These are phyloP conservation scores for Orthosia gothica DNA, from an alignment of 2,888 invertebrate genomes.

Conservation along the genomic window DNA sequence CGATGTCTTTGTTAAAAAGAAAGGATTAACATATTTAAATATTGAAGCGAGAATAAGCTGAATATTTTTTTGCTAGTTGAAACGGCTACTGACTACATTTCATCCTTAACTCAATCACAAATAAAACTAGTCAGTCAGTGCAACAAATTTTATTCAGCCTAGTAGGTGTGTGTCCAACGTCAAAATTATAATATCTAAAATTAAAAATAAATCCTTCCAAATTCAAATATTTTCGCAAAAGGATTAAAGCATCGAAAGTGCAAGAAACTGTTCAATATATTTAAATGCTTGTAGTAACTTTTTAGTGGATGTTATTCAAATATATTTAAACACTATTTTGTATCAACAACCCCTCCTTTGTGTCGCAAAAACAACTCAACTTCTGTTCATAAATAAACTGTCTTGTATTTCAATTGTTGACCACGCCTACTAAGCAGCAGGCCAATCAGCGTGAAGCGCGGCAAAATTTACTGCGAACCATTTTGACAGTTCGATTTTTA, in stretches of 20 bases:
- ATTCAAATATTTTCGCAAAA: conserved; percentile 31
- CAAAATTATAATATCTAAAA: conserved; percentile 5
- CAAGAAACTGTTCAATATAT: conserved; percentile 51
- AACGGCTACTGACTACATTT: background rate
- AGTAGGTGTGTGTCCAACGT: background rate
- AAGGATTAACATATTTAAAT: background rate
- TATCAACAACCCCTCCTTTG: conserved; percentile 48
- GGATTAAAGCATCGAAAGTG: conserved; percentile 15
- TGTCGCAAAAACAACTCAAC: conserved; percentile 80
- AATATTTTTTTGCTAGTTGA: background rate
- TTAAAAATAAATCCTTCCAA: conserved; percentile 8
- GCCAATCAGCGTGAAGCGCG: conserved; percentile 83
- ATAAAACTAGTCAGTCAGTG: background rate
- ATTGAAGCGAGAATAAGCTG: background rate
- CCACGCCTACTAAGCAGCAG: conserved; percentile 82
- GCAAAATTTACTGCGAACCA: conserved; percentile 88
- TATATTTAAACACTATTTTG: conserved; percentile 62
- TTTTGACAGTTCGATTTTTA: conserved; percentile 90
- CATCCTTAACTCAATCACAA: background rate
- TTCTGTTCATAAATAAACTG: conserved; percentile 89
- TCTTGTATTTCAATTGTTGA: conserved; percentile 81
- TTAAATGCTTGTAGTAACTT: conserved; percentile 38
- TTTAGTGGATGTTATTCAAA: conserved; percentile 56
- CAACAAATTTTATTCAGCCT: background rate
- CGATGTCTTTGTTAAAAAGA: too few species aligned